phyloP scores from a whole-genome alignment of 2,888 invertebrate species.

The Tetragonisca angustula region DNA sequence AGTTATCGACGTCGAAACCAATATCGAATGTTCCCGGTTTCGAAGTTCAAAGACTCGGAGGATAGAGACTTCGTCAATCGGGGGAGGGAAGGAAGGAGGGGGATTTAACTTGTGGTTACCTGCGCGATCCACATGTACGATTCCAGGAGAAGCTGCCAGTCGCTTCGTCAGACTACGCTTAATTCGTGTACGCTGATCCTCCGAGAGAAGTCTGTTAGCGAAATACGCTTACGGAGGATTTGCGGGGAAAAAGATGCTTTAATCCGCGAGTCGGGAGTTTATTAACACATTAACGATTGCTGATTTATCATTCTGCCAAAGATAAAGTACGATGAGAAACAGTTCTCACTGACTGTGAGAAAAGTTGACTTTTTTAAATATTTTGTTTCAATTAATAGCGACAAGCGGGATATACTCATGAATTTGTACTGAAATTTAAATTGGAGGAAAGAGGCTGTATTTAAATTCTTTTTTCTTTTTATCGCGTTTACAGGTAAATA shows the following conservation, averaged over 20 bases:
- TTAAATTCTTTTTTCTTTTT: too few relatives aligned
- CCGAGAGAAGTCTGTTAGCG: conserved; percentile 27
- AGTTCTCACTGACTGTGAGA: background rate
- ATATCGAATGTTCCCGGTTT: conserved; percentile 51
- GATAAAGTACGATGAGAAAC: too few relatives aligned
- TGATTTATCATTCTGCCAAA: too few relatives aligned
- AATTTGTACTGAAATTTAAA: too few relatives aligned
- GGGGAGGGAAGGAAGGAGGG: conserved; percentile 31
- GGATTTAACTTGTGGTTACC: conserved; percentile 65
- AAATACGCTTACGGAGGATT: conserved; percentile 30
- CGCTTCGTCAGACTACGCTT: conserved; percentile 33
- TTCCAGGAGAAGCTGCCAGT: conserved; percentile 39
- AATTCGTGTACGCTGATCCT: conserved; percentile 34
- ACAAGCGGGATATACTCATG: background rate
- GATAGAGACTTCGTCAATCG: conserved; percentile 48
- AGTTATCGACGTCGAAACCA: conserved; percentile 62
- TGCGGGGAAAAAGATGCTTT: background rate
- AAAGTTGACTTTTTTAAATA: background rate
- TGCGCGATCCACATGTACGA: conserved; percentile 56
- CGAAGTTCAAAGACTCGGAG: conserved; percentile 61
- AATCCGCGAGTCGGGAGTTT: background rate
- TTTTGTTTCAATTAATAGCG: background rate
- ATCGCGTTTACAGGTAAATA: too few relatives aligned
- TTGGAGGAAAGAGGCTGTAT: too few relatives aligned
- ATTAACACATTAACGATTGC: background rate